Percentiles rank a stretch among this genome's conserved stretches.
phyloP scores from a whole-genome alignment of 2,888 invertebrate genomes.

The Rosalia funebris region DNA sequence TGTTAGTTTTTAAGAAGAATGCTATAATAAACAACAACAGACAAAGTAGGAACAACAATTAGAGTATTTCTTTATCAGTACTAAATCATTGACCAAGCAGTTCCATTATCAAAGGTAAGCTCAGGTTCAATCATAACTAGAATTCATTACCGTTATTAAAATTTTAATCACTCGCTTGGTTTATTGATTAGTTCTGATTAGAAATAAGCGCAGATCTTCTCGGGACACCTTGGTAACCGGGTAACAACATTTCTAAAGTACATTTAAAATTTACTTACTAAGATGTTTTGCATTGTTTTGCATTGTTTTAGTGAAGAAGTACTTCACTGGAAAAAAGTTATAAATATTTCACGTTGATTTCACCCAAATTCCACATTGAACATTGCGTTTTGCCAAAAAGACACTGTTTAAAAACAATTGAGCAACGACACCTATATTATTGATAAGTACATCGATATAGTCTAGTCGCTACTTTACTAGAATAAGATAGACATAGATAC shows the following conservation, averaged over 20 bases:
- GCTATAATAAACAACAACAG: conserved; percentile 53
- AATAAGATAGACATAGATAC: conserved; percentile 52
- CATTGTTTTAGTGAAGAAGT: conserved; percentile 46
- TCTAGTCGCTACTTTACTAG: conserved; percentile 53
- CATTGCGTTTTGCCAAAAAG: conserved; percentile 64
- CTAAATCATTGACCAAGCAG: conserved; percentile 6
- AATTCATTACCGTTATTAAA: not conserved
- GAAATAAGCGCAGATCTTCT: conserved; percentile 40
- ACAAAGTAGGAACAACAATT: conserved; percentile 54
- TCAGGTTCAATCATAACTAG: no score
- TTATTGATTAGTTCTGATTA: not conserved
- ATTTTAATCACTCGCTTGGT: not conserved
- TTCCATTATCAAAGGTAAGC: not conserved
- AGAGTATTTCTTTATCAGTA: conserved; percentile 37
- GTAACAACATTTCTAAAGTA: conserved; percentile 47
- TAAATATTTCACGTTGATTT: conserved; percentile 56
- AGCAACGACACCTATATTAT: conserved; percentile 64
- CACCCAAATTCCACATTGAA: conserved; percentile 66
- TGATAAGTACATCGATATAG: conserved; percentile 58
- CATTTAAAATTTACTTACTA: conserved; percentile 40
- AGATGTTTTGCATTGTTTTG: conserved; percentile 56
- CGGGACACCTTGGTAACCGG: conserved; percentile 56
- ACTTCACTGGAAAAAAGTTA: conserved; percentile 35
- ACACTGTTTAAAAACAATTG: conserved; percentile 56
- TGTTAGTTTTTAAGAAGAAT: conserved; percentile 50